A percentile compares a stretch with the other conserved stretches of the same genome.
These are phyloP conservation scores for Lacanobia wlatinum DNA, from an alignment of 2,888 invertebrate species.

Conservation along the genomic window DNA sequence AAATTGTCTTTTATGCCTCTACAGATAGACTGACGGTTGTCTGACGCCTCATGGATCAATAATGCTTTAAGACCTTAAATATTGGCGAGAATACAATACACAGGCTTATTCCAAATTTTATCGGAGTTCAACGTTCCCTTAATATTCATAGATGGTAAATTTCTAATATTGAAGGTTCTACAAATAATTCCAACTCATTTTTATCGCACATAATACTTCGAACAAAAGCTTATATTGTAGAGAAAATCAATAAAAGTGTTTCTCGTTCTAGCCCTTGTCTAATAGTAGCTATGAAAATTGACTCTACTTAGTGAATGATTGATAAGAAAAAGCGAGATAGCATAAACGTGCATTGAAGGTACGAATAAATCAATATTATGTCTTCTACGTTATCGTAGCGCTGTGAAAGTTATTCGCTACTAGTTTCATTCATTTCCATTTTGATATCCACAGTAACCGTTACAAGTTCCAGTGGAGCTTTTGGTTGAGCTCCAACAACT, in stretches of 20 bases:
- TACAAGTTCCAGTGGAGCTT: conserved; percentile 17
- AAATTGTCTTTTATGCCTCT: conserved; percentile 33
- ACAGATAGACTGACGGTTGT: conserved; percentile 10
- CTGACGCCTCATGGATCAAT: conserved; percentile 30
- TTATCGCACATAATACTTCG: neutral
- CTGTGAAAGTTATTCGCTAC: conserved; percentile 18
- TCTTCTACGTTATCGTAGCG: conserved; percentile 37
- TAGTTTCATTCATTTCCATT: conserved; percentile 34
- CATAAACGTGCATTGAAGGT: conserved; percentile 37
- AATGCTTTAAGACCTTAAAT: conserved; percentile 22
- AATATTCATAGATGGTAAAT: neutral
- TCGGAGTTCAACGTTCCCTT: neutral
- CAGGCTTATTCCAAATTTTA: neutral
- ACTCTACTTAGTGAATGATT: conserved; percentile 49
- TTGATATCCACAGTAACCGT: conserved; percentile 20
- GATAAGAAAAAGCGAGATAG: conserved; percentile 54
- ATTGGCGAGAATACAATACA: neutral
- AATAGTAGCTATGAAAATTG: conserved; percentile 53
- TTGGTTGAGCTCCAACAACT: conserved; percentile 31
- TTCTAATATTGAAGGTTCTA: neutral
- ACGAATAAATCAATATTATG: conserved; percentile 56
- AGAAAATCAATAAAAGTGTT: conserved; percentile 41
- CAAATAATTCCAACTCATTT: neutral
- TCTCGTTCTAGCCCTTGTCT: conserved; percentile 18
- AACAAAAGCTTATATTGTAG: neutral